A percentile compares a stretch with the other conserved stretches of the same genome.
Evolutionary conservation across 1,140 invertebrate genomes (phyloP).

Genomic region (Drosophila nasuta): DNA sequence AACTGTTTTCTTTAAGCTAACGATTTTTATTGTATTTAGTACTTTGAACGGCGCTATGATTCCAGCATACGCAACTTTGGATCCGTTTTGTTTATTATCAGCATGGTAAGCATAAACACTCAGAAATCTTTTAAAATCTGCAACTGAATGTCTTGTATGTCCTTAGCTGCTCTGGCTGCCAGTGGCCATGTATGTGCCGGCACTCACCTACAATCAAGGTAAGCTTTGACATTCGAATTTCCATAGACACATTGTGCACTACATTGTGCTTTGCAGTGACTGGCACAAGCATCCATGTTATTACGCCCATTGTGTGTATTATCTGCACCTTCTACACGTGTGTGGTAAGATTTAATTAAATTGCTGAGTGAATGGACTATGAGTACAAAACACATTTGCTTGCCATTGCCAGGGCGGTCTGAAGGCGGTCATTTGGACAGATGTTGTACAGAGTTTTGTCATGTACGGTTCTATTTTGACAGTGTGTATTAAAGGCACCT

Average conservation of each 20-base stretch:
- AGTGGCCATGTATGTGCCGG: conserved; percentile 93
- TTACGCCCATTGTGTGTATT: conserved; percentile 92
- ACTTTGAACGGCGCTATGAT: conserved; percentile 92
- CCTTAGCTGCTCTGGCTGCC: conserved; percentile 86
- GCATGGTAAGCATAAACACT: conserved; percentile 87
- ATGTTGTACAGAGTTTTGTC: conserved; percentile 93
- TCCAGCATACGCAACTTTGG: conserved; percentile 90
- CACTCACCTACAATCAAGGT: conserved; percentile 92
- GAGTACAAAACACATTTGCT: background rate
- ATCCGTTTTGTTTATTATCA: conserved; percentile 89
- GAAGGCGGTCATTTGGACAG: conserved; percentile 97
- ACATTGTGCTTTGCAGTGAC: conserved; percentile 88
- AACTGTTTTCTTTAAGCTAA: background rate
- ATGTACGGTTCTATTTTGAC: conserved; percentile 94
- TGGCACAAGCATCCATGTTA: conserved; percentile 91
- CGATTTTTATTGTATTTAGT: conserved; percentile 85
- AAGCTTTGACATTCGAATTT: conserved; percentile 41
- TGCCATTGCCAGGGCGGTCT: conserved; percentile 91
- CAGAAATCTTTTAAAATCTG: background rate
- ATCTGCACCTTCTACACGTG: conserved; percentile 97
- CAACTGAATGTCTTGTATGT: background rate
- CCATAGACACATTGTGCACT: background rate
- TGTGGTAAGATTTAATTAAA: conserved; percentile 88
- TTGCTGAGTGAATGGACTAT: background rate
- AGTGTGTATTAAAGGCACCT: conserved; percentile 92